Percentiles rank a stretch among this genome's conserved stretches.
Evolutionary conservation across 1,140 invertebrate species (phyloP).

Genomic region (Fopius arisanus): DNA sequence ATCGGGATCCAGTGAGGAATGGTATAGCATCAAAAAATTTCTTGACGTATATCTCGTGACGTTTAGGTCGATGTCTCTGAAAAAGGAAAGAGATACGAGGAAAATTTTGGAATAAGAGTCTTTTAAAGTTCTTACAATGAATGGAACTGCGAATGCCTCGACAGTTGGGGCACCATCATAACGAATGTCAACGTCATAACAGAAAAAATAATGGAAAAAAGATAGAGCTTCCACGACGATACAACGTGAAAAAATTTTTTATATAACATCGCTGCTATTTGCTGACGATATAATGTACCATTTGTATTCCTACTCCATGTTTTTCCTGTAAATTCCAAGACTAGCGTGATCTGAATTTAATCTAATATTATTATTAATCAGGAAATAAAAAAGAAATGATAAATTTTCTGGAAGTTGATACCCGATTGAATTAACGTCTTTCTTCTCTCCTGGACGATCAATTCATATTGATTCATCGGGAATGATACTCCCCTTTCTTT

Average conservation of each 20-base stretch:
- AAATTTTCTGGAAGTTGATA: no score
- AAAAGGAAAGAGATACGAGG: neutral
- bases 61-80: conserved; percentile 36
- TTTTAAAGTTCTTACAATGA: conserved; percentile 16
- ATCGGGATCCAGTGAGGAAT: conserved; percentile 16
- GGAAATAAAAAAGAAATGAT: no score
- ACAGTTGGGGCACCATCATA: conserved; percentile 26
- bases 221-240: conserved; percentile 35
- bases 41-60: conserved; percentile 24
- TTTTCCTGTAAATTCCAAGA: conserved; percentile 18
- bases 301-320: conserved; percentile 31
- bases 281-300: conserved; percentile 28
- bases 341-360: no score
- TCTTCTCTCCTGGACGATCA: conserved; percentile 35
- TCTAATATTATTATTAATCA: no score
- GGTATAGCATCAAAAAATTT: conserved; percentile 30
- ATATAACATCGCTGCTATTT: conserved; percentile 36
- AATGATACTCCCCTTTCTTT: conserved; percentile 31
- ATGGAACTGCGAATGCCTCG: conserved; percentile 16
- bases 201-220: conserved; percentile 33
- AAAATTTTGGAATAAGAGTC: neutral
- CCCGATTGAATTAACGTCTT: conserved; percentile 27
- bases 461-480: conserved; percentile 31
- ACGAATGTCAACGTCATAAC: conserved; percentile 24
- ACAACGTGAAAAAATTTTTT: conserved; percentile 38